phyloP scores from a whole-genome alignment of 2,888 invertebrate species.

The Troides helena region DNA sequence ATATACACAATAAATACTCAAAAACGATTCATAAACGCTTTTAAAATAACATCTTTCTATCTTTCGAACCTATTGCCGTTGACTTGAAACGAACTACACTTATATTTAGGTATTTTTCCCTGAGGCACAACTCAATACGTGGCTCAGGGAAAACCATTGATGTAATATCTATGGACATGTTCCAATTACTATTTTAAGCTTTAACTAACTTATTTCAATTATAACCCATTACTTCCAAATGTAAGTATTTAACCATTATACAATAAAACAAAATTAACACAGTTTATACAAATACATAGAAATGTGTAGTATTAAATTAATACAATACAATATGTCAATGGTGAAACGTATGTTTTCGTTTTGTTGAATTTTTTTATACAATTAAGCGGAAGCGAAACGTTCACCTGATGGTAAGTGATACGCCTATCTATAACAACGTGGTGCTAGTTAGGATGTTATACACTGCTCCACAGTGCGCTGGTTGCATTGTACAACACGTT shows the following conservation, averaged over 20 bases:
- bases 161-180: neutral
- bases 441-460: no score
- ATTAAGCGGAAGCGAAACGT: no score
- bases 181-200: neutral
- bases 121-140: neutral
- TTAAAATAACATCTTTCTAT: neutral
- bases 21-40: neutral
- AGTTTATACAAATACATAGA: no score
- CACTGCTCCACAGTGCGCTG: no score
- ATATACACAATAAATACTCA: neutral
- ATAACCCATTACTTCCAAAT: neutral
- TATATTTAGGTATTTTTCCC: neutral
- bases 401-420: no score
- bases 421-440: no score
- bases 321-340: no score
- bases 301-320: no score
- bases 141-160: neutral
- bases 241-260: neutral
- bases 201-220: neutral
- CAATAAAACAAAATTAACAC: no score
- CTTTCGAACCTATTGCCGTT: neutral
- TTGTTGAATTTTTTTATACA: no score
- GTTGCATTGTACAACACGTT: no score
- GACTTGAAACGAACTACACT: neutral
- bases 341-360: no score